phyloP scores from a whole-genome alignment of 2,797 vertebrate genomes.

The Trachurus trachurus region DNA sequence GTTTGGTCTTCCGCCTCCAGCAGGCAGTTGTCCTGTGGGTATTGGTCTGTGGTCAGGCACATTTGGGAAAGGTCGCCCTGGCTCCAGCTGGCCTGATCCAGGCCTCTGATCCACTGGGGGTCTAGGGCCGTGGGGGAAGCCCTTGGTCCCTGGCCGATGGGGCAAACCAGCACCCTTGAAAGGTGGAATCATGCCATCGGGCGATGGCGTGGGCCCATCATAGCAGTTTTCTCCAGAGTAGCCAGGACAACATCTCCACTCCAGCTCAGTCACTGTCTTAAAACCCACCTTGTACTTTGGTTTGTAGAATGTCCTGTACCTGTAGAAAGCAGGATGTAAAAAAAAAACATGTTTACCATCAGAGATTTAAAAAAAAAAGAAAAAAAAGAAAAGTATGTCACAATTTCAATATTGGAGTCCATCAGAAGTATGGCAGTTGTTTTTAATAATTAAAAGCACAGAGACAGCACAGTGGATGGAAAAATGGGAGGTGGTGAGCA shows the following conservation, averaged over 20 bases:
- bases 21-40: conserved; percentile 80
- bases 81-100: conserved; percentile 83
- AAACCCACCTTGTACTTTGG: conserved; percentile 95
- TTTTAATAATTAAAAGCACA: conserved; percentile 33
- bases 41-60: conserved; percentile 81
- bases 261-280: conserved; percentile 94
- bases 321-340: conserved; percentile 66
- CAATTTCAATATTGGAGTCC: background rate
- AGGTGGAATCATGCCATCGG: conserved; percentile 83
- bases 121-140: conserved; percentile 86
- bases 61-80: conserved; percentile 78
- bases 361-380: background rate
- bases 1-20: conserved; percentile 82
- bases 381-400: background rate
- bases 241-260: conserved; percentile 97
- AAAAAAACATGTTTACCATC: conserved; percentile 8
- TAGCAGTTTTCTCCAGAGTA: conserved; percentile 91
- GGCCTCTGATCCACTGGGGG: conserved; percentile 80
- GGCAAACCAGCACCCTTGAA: conserved; percentile 84
- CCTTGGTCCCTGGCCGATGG: conserved; percentile 87
- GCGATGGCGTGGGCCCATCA: conserved; percentile 87
- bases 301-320: conserved; percentile 95
- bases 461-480: conserved; percentile 13
- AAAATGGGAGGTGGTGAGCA: conserved; percentile 20
- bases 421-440: conserved; percentile 17